Percentiles rank a stretch among this genome's conserved stretches.
These are phyloP conservation scores for Falcunculus frontatus DNA, from an alignment of 2,113 vertebrate genomes.

Conservation along the genomic window DNA sequence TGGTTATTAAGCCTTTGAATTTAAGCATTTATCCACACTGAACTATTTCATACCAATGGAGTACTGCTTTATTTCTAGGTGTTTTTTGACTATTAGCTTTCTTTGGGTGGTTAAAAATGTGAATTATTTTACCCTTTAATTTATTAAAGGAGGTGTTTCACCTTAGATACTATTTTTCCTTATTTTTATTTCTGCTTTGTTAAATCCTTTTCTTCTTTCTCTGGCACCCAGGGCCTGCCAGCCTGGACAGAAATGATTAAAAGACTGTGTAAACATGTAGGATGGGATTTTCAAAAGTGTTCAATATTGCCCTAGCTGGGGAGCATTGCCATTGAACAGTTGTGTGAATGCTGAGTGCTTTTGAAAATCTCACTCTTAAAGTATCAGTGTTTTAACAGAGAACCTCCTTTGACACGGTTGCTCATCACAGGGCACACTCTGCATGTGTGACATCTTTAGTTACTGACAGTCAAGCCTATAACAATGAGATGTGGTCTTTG, in stretches of 20 bases:
- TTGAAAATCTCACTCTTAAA: constrained; percentile 64
- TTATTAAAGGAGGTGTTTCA: constrained; percentile 17
- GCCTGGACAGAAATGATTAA: constrained; percentile 63
- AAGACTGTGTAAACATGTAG: constrained; percentile 61
- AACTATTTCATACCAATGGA: not conserved
- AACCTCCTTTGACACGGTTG: constrained; percentile 50
- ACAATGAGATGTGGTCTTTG: constrained; percentile 54
- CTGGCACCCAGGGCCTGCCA: constrained; percentile 31
- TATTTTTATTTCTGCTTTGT: constrained; percentile 62
- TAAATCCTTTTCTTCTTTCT: constrained; percentile 37
- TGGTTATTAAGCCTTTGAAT: constrained; percentile 27
- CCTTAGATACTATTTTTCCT: not conserved
- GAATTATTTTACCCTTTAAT: constrained; percentile 25
- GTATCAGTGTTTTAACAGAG: constrained; percentile 65
- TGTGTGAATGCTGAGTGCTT: constrained; percentile 52
- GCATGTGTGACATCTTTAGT: constrained; percentile 64
- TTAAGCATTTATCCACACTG: not conserved
- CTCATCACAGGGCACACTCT: constrained; percentile 53
- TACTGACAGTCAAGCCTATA: constrained; percentile 53
- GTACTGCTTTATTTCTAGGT: not conserved
- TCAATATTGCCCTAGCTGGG: constrained; percentile 54
- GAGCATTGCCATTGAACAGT: constrained; percentile 62
- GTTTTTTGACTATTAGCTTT: not conserved
- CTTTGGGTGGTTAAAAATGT: not conserved
- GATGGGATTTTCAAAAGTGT: constrained; percentile 65